Base-by-base conservation (phyloP, 2,113 vertebrate genomes). In the Lipophrys pholis region DNA sequence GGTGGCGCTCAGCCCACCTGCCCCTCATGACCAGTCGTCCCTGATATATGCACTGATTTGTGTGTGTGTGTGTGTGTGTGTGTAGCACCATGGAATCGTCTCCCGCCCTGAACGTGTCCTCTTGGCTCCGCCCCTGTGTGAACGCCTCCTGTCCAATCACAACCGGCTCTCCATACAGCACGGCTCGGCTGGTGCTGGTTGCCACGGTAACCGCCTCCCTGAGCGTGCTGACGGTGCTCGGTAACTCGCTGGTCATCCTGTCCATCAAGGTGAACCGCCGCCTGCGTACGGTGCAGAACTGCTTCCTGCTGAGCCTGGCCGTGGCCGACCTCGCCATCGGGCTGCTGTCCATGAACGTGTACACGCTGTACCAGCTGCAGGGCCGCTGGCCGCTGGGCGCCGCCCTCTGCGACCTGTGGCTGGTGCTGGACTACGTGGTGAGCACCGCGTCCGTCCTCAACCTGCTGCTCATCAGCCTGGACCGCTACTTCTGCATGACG, bases 271-370 rank as follows among this genome's bases (percentile, higher is more conserved):
- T 98, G 40, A 98, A 99, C 93, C 94, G 95, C 10, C 96, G 92
- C 76, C 93, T 99, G 76, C 95, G 95, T 71, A 98, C 95, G 0
- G 89, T 98, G 84, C 97, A 98, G 93, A 99, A 99, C 91, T 97
- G 97, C 90, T 97, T 98, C 89, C 94, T 98, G 78, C 92, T 98
- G 91, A 99, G 97, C 89, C 89, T 98, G 87, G 97, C 96, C 0
- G 96, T 90, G 0, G 96, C 97, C 0, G 97, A 99, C 53, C 94
- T 99, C 58, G 89, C 97, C 67, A 86, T 97, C 0, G 97, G 97
- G 1, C 92, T 95, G 1, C 85, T 98, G 80, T 96, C 96, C 87
- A 95, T 99, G 95, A 98, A 98, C 88, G 88, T 98, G 50, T 96
- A 96, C 90, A 88, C 94, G 0, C 88, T 97, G 16, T 98, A 97